A percentile compares a stretch with the other conserved stretches of the same genome.
Evolutionary conservation across 1,140 invertebrate genomes (phyloP).

Genomic region (Saccostrea cuccullata): DNA sequence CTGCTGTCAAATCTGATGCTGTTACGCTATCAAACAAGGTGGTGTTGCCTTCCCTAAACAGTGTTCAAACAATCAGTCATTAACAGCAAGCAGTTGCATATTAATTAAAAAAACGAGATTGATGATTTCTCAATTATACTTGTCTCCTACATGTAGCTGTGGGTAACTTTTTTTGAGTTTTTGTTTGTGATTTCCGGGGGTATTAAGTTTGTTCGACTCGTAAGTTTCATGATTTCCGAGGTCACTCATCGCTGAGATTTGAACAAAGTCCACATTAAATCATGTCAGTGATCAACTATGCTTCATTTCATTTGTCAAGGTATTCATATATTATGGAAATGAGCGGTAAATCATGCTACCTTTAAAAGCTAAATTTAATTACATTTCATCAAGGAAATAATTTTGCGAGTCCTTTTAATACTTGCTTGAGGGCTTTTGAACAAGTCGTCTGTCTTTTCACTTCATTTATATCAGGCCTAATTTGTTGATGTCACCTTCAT

Average conservation of each 20-base stretch:
- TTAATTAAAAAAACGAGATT: background rate
- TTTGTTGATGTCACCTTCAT: constrained; percentile 8
- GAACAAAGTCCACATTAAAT: constrained; percentile 26
- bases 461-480: constrained; percentile 9
- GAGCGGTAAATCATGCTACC: constrained; percentile 29
- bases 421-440: constrained; percentile 21
- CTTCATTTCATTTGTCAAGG: constrained; percentile 33
- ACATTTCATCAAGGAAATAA: constrained; percentile 38
- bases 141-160: background rate
- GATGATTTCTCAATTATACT: background rate
- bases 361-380: constrained; percentile 33
- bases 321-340: constrained; percentile 38
- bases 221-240: constrained; percentile 32
- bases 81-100: background rate
- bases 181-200: constrained; percentile 4
- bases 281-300: constrained; percentile 23
- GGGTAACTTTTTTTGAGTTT: background rate
- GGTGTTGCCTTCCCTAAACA: background rate
- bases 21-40: background rate
- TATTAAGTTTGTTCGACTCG: background rate
- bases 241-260: constrained; percentile 29
- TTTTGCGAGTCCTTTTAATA: constrained; percentile 29
- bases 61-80: background rate
- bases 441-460: constrained; percentile 10
- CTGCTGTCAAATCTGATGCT: constrained; percentile 1